phyloP scores from a whole-genome alignment of 1,140 invertebrate genomes.

The Zaprionus kolodkinae region DNA sequence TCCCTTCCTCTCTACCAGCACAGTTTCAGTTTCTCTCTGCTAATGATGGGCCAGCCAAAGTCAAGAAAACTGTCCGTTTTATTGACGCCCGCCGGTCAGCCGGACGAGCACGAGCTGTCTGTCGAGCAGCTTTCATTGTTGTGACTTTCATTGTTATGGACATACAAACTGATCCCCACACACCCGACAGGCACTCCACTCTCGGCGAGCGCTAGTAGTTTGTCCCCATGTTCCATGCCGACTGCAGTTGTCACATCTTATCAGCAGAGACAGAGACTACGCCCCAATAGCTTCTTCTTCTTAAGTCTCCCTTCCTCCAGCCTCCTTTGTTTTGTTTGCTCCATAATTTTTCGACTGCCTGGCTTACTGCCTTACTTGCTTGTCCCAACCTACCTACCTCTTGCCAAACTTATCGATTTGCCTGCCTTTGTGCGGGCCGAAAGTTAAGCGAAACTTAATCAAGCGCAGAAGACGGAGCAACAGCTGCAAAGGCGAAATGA shows the following conservation, averaged over 20 bases:
- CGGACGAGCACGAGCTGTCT: neutral
- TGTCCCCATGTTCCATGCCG: slow-evolving; percentile 4
- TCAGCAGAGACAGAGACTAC: slow-evolving; percentile 23
- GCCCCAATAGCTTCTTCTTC: neutral
- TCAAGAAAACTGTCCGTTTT: slow-evolving; percentile 33
- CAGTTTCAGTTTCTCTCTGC: slow-evolving; percentile 15
- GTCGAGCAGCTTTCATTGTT: slow-evolving; percentile 37
- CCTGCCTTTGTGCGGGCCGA: slow-evolving; percentile 37
- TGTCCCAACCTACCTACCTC: too few relatives aligned
- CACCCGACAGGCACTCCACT: neutral
- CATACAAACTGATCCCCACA: slow-evolving; percentile 22
- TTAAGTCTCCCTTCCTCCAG: neutral
- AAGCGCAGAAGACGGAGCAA: slow-evolving; percentile 47
- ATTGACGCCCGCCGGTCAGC: slow-evolving; percentile 45
- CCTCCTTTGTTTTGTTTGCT: slow-evolving; percentile 11
- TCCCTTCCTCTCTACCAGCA: neutral
- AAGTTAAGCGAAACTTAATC: slow-evolving; percentile 67
- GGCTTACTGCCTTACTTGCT: neutral
- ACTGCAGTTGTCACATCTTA: slow-evolving; percentile 56
- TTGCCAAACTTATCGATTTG: slow-evolving; percentile 64
- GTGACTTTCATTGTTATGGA: slow-evolving; percentile 54
- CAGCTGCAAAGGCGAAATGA: slow-evolving; percentile 24
- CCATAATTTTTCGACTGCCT: neutral
- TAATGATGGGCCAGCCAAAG: slow-evolving; percentile 27
- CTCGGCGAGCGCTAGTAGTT: neutral